phyloP scores from a whole-genome alignment of 2,113 vertebrate species.

The Oreotragus oreotragus region DNA sequence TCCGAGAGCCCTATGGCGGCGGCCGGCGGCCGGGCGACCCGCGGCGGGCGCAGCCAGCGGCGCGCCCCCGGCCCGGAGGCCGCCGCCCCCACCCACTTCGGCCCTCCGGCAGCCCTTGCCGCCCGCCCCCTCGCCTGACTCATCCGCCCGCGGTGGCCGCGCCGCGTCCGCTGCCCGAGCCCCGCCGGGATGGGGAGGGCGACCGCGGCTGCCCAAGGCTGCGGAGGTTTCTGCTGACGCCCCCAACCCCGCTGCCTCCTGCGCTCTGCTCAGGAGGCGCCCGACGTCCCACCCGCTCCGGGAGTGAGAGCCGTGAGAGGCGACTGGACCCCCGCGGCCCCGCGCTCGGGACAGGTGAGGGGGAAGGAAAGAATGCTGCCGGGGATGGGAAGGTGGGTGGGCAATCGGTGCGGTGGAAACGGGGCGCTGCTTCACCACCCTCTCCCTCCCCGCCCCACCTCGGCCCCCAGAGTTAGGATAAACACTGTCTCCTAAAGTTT shows the following conservation, averaged over 20 bases:
- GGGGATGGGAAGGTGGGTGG: not conserved
- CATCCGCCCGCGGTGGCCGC: constrained; percentile 32
- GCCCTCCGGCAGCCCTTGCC: not conserved
- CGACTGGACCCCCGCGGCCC: not conserved
- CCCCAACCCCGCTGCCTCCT: constrained; percentile 24
- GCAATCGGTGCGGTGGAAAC: not conserved
- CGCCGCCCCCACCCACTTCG: not conserved
- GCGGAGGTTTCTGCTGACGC: constrained; percentile 27
- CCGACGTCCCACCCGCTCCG: not conserved
- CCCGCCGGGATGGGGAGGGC: constrained; percentile 37
- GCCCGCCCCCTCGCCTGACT: constrained; percentile 59
- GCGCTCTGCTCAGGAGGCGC: not conserved
- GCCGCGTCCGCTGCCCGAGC: constrained; percentile 33
- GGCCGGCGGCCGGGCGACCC: not conserved
- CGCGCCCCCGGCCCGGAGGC: not conserved
- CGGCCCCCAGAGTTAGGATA: not conserved
- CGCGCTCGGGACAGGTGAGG: constrained; percentile 64
- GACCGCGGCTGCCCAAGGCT: constrained; percentile 32
- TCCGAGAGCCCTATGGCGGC: not conserved
- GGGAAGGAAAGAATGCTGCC: not conserved
- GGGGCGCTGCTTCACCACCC: not conserved
- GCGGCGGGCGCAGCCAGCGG: not conserved
- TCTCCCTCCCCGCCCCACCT: too few relatives aligned
- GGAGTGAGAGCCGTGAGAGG: not conserved
- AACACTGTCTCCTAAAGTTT: constrained; percentile 56